phyloP scores from a whole-genome alignment of 2,113 vertebrate species.

The Strix aluco region DNA sequence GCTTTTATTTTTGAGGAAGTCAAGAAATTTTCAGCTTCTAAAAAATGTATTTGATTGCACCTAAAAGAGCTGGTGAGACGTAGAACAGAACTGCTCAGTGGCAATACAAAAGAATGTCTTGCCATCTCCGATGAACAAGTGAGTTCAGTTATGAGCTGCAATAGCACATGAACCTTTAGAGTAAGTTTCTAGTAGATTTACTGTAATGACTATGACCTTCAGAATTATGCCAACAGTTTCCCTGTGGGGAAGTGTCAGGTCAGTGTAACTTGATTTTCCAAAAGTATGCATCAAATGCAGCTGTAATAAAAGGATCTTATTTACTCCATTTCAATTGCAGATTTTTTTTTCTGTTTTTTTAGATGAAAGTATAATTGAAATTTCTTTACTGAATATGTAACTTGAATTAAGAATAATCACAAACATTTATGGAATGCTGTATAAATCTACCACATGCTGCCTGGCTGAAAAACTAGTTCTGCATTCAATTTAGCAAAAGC shows the following conservation, averaged over 20 bases:
- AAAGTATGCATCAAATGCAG: conserved; percentile 14
- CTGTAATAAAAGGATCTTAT: conserved; percentile 28
- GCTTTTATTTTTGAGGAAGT: not conserved
- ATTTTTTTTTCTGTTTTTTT: not conserved
- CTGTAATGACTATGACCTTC: conserved; percentile 65
- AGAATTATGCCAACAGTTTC: conserved; percentile 57
- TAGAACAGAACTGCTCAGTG: not conserved
- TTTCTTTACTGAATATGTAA: not conserved
- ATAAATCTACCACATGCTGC: not conserved
- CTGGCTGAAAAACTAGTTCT: conserved; percentile 14
- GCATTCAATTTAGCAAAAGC: conserved; percentile 10
- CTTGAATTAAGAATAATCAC: not conserved
- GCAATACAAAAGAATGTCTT: not conserved
- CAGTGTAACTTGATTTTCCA: conserved; percentile 24
- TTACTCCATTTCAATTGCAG: not conserved
- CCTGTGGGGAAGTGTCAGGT: conserved; percentile 50
- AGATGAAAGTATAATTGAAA: not conserved
- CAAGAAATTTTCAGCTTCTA: not conserved
- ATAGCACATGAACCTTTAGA: conserved; percentile 48
- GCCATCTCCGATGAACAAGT: not conserved
- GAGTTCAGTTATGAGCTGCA: conserved; percentile 3
- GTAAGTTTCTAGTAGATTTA: conserved; percentile 54
- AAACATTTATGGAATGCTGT: not conserved
- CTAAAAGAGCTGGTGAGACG: not conserved
- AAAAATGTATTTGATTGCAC: not conserved